phyloP scores from a whole-genome alignment of 1,140 invertebrate species.

The Caenorhabditis inopinata region DNA sequence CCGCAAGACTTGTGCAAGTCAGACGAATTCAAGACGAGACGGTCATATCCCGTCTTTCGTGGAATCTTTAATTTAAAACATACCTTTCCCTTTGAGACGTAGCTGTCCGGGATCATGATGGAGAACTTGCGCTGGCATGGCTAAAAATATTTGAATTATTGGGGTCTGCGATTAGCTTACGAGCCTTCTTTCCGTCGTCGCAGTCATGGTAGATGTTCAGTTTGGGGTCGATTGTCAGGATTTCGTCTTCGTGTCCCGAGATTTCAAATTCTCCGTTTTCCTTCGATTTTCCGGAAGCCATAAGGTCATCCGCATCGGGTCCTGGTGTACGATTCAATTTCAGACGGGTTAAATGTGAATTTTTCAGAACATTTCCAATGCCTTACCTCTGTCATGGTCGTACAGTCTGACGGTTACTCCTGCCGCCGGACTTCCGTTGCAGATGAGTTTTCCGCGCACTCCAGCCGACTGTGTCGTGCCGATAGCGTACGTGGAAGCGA shows the following conservation, averaged over 20 bases:
- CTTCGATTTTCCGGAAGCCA: constrained; percentile 50
- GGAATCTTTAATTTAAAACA: no score
- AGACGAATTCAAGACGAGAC: no score
- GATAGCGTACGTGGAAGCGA: background rate
- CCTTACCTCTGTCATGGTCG: constrained; percentile 26
- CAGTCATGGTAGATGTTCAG: constrained; percentile 53
- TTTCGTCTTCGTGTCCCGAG: constrained; percentile 40
- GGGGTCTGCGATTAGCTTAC: no score
- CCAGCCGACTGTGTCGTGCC: constrained; percentile 37
- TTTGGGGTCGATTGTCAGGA: constrained; percentile 52
- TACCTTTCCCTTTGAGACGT: constrained; percentile 48
- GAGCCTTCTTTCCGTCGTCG: constrained; percentile 36
- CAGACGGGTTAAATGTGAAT: no score
- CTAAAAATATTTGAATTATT: background rate
- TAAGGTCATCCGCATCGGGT: constrained; percentile 47
- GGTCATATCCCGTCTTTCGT: no score
- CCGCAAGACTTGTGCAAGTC: no score
- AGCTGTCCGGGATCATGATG: constrained; percentile 51
- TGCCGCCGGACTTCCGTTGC: constrained; percentile 34
- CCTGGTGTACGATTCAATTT: background rate
- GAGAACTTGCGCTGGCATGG: constrained; percentile 53
- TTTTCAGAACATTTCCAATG: background rate
- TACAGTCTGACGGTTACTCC: constrained; percentile 17
- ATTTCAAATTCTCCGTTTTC: constrained; percentile 49
- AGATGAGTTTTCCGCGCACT: constrained; percentile 39